Base-by-base conservation (phyloP, 2,888 invertebrate species). In the Sycophila texana region DNA sequence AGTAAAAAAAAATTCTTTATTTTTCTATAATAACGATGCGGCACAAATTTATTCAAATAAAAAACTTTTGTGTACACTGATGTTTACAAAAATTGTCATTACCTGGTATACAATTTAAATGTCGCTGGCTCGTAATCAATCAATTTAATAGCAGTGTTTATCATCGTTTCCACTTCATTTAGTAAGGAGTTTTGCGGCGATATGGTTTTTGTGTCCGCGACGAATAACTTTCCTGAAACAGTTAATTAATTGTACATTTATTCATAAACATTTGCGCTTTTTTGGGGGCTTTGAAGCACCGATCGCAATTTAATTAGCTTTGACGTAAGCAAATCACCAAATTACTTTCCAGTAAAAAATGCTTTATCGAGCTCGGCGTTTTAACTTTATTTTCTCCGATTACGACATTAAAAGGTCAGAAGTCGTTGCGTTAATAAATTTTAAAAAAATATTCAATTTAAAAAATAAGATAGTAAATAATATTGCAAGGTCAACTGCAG, bases 51-150 rank as follows among this genome's bases (percentile, higher is more conserved):
- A 20, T 16, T 66, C 10, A 51, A 66, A n/a, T 66, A 49, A 39
- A 39, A 14, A 39, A 18, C 12, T 18, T 26, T 14, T 51, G 1
- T 14, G 13, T 47, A 2, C 4, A 1, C 18, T 30, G 5, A 47
- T 49, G 10, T 5, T n/a, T n/a, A n/a, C n/a, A n/a, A n/a, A n/a
- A n/a, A n/a, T n/a, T n/a, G 0, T 71, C 16, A 4, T 63, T 84
- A 88, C 88, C 88, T 87, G 55, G 88, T 88, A 72, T 88, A 88
- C 66, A 88, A 80, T 65, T 88, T 86, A 55, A 88, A 88, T 14
- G 85, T 85, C 10, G 87, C 87, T 14, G 87, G 86, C 79, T 88
- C 87, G 20, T 82, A 82, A 39, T 39, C 39, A 16, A 78, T 73
- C 30, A 82, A 67, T 65, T 86, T 86, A 16, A 84, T 79, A 55